These are phyloP conservation scores for Microcebus ravelobensis DNA, from an alignment of 2,113 vertebrate genomes.

Conservation along the genomic window DNA sequence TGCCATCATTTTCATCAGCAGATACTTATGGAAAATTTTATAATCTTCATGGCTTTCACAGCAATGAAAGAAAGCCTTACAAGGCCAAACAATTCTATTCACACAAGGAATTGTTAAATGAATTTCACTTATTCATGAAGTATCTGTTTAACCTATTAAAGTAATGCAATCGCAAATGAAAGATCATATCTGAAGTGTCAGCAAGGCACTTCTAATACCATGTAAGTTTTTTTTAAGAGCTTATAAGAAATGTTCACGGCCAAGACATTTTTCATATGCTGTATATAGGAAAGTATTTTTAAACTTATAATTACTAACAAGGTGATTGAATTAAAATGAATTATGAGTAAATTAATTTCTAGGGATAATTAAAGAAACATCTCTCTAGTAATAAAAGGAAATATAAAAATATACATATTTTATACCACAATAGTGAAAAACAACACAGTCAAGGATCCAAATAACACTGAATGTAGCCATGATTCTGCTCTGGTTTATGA, in stretches of 20 bases:
- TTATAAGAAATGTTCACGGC: neutral
- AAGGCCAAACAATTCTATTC: neutral
- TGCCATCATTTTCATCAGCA: neutral
- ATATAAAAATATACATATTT: neutral
- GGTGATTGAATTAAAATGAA: neutral
- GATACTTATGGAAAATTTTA: neutral
- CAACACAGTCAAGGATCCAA: neutral
- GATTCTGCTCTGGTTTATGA: constrained; percentile 36
- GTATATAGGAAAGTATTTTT: neutral
- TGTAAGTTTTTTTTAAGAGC: neutral
- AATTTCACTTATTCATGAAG: neutral
- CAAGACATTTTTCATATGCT: neutral
- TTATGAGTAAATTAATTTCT: constrained; percentile 42
- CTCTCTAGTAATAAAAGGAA: neutral
- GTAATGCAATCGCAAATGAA: neutral
- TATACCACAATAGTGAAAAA: neutral
- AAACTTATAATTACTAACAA: neutral
- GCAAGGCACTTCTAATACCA: neutral
- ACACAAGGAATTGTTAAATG: neutral
- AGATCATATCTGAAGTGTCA: neutral
- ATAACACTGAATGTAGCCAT: neutral
- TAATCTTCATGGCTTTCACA: neutral
- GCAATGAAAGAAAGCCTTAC: neutral
- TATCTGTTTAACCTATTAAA: neutral
- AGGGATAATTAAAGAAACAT: neutral